Conservation (phyloP, 1,140 invertebrate species). For the Solen grandis region DNA sequence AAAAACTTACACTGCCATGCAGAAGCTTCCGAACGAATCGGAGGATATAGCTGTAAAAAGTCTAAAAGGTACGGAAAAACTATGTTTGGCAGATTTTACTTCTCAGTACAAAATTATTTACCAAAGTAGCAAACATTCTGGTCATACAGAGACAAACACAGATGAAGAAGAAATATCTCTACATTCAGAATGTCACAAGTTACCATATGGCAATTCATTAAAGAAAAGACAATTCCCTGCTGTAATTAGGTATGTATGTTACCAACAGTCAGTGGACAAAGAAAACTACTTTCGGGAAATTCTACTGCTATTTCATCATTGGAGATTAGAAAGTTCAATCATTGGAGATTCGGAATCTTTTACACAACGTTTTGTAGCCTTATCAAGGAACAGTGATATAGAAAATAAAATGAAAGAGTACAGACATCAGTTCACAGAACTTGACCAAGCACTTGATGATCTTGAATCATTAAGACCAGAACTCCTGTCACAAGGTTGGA, state of each 20-base stretch:
- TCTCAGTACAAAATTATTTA: too few species aligned
- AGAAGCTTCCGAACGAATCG: too few species aligned
- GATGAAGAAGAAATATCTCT: neutral
- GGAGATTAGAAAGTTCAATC: neutral
- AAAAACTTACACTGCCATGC: too few species aligned
- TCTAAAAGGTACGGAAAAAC: too few species aligned
- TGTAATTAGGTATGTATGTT: conserved; percentile 8
- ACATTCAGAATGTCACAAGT: neutral
- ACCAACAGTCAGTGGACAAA: neutral
- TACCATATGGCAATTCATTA: too few species aligned
- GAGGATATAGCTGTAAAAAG: too few species aligned
- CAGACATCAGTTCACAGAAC: neutral
- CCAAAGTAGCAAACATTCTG: too few species aligned
- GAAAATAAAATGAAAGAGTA: neutral
- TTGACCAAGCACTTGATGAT: neutral
- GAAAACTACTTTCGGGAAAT: conserved; percentile 18
- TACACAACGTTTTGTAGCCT: neutral
- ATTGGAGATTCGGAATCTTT: neutral
- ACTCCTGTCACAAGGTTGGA: neutral
- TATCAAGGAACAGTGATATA: neutral
- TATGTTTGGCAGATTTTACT: too few species aligned
- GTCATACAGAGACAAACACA: neutral
- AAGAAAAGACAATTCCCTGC: neutral
- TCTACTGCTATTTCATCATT: conserved; percentile 8
- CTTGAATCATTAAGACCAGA: neutral